Percentiles rank a stretch among this genome's conserved stretches.
phyloP scores from a whole-genome alignment of 2,888 invertebrate species.

The Leptarthrus brevirostris region DNA sequence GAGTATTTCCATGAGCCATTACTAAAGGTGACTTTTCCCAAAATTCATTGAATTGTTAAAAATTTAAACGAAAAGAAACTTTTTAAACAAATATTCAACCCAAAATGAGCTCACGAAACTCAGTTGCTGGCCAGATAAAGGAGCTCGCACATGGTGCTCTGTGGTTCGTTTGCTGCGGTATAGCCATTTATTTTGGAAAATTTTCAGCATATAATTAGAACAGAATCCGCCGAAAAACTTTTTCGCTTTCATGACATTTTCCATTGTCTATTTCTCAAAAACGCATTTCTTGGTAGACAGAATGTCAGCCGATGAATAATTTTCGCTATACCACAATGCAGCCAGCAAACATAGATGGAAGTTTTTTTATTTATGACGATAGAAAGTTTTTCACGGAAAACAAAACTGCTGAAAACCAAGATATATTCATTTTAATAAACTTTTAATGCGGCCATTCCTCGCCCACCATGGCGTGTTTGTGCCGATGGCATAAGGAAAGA shows the following conservation, averaged over 20 bases:
- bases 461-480: slow-evolving; percentile 25
- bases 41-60: too few species aligned
- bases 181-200: slow-evolving; percentile 24
- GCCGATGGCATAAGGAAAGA: slow-evolving; percentile 38
- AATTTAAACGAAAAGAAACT: too few species aligned
- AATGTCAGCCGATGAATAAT: slow-evolving; percentile 38
- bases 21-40: too few species aligned
- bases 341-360: slow-evolving; percentile 12
- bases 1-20: too few species aligned
- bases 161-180: too few species aligned
- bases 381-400: slow-evolving; percentile 16
- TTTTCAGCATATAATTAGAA: slow-evolving; percentile 39
- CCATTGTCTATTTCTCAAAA: slow-evolving; percentile 35
- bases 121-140: slow-evolving; percentile 20
- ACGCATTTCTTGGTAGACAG: slow-evolving; percentile 38
- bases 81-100: too few species aligned
- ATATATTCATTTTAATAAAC: slow-evolving; percentile 44
- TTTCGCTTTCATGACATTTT: too few species aligned
- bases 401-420: slow-evolving; percentile 38
- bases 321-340: slow-evolving; percentile 18
- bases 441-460: slow-evolving; percentile 41
- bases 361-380: slow-evolving; percentile 27
- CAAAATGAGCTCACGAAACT: neutral
- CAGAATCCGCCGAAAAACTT: slow-evolving; percentile 1
- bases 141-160: slow-evolving; percentile 10